phyloP scores from a whole-genome alignment of 2,888 invertebrate species.

The Mythimna pallens region DNA sequence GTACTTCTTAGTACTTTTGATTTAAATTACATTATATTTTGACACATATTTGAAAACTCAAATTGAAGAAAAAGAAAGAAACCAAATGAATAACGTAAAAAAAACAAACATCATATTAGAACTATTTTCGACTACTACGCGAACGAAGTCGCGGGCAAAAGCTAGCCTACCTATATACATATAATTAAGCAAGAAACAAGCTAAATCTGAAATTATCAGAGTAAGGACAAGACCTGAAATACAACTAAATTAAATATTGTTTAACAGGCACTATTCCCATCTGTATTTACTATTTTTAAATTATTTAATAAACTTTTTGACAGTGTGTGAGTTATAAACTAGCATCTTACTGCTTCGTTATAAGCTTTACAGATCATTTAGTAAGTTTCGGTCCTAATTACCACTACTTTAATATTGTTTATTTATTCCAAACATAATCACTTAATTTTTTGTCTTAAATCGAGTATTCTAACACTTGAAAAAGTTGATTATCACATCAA shows the following conservation, averaged over 20 bases:
- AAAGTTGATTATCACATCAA: too few relatives aligned
- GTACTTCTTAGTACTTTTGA: too few relatives aligned
- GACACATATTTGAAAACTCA: too few relatives aligned
- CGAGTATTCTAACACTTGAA: background rate
- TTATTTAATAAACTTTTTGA: background rate
- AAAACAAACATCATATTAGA: too few relatives aligned
- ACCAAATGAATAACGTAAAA: too few relatives aligned
- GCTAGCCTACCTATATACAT: too few relatives aligned
- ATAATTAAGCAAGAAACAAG: background rate
- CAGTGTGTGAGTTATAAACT: background rate
- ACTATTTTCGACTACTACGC: too few relatives aligned
- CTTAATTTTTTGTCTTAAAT: background rate
- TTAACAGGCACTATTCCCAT: background rate
- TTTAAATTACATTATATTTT: too few relatives aligned
- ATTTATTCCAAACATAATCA: background rate
- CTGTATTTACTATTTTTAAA: background rate
- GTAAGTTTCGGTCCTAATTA: background rate
- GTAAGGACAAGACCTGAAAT: background rate
- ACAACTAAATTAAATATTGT: background rate
- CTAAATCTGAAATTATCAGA: background rate
- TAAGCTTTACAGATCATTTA: background rate
- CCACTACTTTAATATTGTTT: background rate
- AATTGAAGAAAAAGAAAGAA: too few relatives aligned
- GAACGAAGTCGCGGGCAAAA: too few relatives aligned
- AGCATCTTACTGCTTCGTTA: background rate